Evolutionary conservation across 2,113 vertebrate species (phyloP), one percentile per base, ranked within the genome.

Genomic region (Tragulus kanchil): DNA sequence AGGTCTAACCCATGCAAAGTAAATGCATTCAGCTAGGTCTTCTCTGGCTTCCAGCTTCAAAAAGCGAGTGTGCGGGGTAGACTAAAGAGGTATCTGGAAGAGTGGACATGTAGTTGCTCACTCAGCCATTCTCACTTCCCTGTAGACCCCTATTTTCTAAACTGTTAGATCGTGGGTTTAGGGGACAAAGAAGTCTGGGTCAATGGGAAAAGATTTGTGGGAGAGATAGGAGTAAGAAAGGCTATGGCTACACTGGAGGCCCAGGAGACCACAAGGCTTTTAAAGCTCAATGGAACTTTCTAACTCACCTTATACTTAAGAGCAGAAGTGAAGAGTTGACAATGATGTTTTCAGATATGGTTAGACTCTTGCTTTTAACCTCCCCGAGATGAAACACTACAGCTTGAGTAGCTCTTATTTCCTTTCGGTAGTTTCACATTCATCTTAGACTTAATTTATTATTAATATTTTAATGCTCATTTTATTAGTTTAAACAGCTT

Each of bases 401-500:
- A 85, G 59, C 36, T 73, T 5, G 21, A 3, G 12, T 58, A 21
- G 61, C 42, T 31, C 73, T 56, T 73, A 90, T 95, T 78, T 62
- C 3, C 21, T 90, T 31, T 52, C 31, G 45, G 1, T 31, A 93
- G 59, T 91, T 92, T 91, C 23, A 75, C 13, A 81, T 81, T 90
- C 12, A 23, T 93, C 36, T 42, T 81, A 85, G 50, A 75, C 6
- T 82, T 89, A 87, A 84, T 90, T 89, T 12, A 54, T 54, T 90
- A 75, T 58, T 54, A 58, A 77, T 64, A 87, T 67, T 62, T 93
- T 79, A 56, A 85, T 82, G 19, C 12, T 6, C 7, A 91, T 81
- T 3, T 90, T 64, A 92, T 65, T 67, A 93, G 75, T 69, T 89
- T 52, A n/a, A 65, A n/a, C 16, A 87, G 7, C 54, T 94, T 71